Base-by-base conservation (phyloP, 2,888 invertebrate genomes). In the Folsomia manolachei region DNA sequence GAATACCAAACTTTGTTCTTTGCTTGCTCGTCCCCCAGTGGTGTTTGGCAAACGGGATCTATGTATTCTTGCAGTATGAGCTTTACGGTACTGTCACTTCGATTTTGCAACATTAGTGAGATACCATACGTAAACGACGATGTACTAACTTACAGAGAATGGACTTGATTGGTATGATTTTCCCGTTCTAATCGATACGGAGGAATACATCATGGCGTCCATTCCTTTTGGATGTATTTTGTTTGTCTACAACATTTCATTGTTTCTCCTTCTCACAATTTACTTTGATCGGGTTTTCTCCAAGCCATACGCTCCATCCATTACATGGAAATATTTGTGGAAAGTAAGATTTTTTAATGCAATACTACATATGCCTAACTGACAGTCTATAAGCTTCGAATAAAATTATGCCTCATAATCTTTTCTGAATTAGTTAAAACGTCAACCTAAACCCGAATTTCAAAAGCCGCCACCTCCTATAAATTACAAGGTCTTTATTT, bases 41-140 rank as follows among this genome's bases (percentile, higher is more conserved):
- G 77, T 69, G 68, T 39, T 64, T 77, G 19, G 73, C 75, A 14
- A 77, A 77, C 72, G 77, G 73, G 51, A 52, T 77, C 0, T 74
- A 72, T 27, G 69, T 68, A n/a, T 74, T 61, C 24, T 51, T 77
- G 62, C 23, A 71, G 14, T 74, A 69, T 56, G 72, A 74, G 27
- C 11, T 74, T 18, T 76, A 74, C 27, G 75, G 75, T 75, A 71
- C 14, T n/a, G n/a, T n/a, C n/a, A n/a, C n/a, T n/a, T n/a, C n/a
- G n/a, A n/a, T n/a, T n/a, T n/a, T n/a, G n/a, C n/a, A n/a, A n/a
- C n/a, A n/a, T n/a, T n/a, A n/a, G n/a, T n/a, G n/a, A n/a, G n/a
- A n/a, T n/a, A n/a, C n/a, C n/a, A n/a, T n/a, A n/a, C n/a, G n/a
- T n/a, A n/a, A n/a, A n/a, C n/a, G n/a, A n/a, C n/a, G n/a, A n/a